A percentile compares a stretch with the other conserved stretches of the same genome.
These are phyloP conservation scores for Philereme transversata DNA, from an alignment of 2,888 invertebrate genomes.

Conservation along the genomic window DNA sequence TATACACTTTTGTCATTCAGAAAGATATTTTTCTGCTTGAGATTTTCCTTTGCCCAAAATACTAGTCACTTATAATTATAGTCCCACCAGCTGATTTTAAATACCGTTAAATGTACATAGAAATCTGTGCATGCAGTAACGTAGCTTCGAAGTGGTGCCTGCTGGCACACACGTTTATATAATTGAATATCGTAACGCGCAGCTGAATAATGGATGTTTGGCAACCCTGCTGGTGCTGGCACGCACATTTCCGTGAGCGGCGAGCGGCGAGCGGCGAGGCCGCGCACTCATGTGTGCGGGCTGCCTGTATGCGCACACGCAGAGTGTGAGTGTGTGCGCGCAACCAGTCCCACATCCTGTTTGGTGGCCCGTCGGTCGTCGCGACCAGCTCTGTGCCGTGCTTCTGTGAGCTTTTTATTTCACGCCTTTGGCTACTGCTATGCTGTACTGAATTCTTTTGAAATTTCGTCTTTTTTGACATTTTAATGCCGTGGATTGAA, in stretches of 20 bases:
- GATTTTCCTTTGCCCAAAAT: no score
- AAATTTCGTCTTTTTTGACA: constrained; percentile 21
- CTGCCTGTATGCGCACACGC: constrained; percentile 42
- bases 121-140: neutral
- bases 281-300: constrained; percentile 64
- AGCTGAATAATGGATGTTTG: constrained; percentile 39
- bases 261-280: constrained; percentile 72
- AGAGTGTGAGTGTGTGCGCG: constrained; percentile 57
- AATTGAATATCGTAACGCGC: constrained; percentile 36
- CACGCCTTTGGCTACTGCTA: constrained; percentile 65
- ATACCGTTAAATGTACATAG: constrained; percentile 11
- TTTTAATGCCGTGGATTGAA: constrained; percentile 16
- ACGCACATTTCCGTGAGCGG: constrained; percentile 81
- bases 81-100: constrained; percentile 1
- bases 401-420: constrained; percentile 81
- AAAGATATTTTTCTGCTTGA: no score
- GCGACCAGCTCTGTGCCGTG: constrained; percentile 67
- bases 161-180: constrained; percentile 39
- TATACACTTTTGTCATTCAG: no score
- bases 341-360: constrained; percentile 84
- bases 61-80: no score
- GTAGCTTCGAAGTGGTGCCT: constrained; percentile 12
- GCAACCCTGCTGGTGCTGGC: constrained; percentile 60
- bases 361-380: constrained; percentile 75
- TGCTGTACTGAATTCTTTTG: constrained; percentile 48